Percentiles rank a stretch among this genome's conserved stretches.
phyloP scores from a whole-genome alignment of 2,113 vertebrate species.

The Chaetops frenatus region DNA sequence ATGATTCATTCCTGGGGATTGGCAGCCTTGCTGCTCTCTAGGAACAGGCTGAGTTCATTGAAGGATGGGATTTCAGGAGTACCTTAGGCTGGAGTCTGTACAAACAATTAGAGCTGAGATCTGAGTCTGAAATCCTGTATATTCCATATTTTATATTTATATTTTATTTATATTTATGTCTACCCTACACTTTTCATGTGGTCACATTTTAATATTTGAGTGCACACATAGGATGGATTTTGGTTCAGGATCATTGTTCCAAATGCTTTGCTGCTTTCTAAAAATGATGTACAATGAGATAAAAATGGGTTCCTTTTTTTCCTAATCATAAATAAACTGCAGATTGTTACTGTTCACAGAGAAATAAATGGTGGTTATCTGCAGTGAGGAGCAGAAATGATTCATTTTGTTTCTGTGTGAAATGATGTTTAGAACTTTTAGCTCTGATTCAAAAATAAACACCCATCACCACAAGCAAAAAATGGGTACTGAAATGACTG shows the following conservation, averaged over 20 bases:
- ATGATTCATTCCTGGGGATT: constrained; percentile 52
- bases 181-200: not conserved
- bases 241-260: not conserved
- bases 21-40: constrained; percentile 54
- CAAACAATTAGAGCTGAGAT: not conserved
- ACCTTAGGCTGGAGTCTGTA: not conserved
- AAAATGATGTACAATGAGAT: not conserved
- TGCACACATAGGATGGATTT: not conserved
- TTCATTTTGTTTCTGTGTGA: not conserved
- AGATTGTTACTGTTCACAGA: not conserved
- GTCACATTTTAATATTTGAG: not conserved
- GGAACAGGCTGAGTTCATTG: constrained; percentile 32
- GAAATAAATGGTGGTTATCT: not conserved
- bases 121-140: not conserved
- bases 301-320: not conserved
- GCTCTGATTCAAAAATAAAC: not conserved
- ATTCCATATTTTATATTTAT: not conserved
- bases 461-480: not conserved
- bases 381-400: not conserved
- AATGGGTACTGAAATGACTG: not conserved
- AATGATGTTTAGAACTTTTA: not conserved
- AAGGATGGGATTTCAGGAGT: not conserved
- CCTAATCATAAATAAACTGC: not conserved
- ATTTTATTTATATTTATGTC: not conserved
- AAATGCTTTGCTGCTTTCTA: not conserved